Base-by-base conservation (phyloP, 2,888 invertebrate genomes). In the Nudaria mundana region DNA sequence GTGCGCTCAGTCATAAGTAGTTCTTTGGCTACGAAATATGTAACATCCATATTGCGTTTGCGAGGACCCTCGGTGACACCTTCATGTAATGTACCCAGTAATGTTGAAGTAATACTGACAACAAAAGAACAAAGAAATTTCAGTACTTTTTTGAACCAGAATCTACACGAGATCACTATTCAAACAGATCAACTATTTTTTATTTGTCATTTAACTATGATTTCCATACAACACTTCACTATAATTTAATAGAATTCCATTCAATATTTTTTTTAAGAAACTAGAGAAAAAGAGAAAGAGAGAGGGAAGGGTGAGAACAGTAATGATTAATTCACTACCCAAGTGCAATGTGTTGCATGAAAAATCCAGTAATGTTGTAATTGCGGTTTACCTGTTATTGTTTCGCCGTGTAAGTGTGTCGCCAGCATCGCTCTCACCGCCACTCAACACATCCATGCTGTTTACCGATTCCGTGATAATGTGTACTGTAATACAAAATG, bases 1-100 rank as follows among this genome's bases (percentile, higher is more conserved):
- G 98, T 98, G 56, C 98, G 90, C 76, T 98, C 98, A 0, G 98
- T 98, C 96, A 97, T 97, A 37, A 98, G 90, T 57, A 98, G 90
- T 82, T 98, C 98, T 79, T 98, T 98, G 34, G 95, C 94, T 55
- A 97, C 93, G 76, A 94, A 97, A 79, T 96, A 97, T 1, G 78
- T 74, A 25, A 81, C 58, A 51, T 86, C 87, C 29, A 63, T 69
- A 56, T 63, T 66, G 29, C 76, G 71, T 13, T 74, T 76, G 40
- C 66, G 68, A 11, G 68, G 56, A 31, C 59, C 48, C 20, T 81
- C 82, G 22, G 57, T 47, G 2, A 64, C 48, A 36, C 61, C 66
- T 37, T 76, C 79, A 2, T 71, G 72, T 20, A 72, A 24, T 11
- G 66, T 66, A 45, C 73, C 59, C 44, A 76, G 59, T 14, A 76